These are phyloP conservation scores for Euproctis similis DNA, from an alignment of 2,888 invertebrate species.

Conservation along the genomic window DNA sequence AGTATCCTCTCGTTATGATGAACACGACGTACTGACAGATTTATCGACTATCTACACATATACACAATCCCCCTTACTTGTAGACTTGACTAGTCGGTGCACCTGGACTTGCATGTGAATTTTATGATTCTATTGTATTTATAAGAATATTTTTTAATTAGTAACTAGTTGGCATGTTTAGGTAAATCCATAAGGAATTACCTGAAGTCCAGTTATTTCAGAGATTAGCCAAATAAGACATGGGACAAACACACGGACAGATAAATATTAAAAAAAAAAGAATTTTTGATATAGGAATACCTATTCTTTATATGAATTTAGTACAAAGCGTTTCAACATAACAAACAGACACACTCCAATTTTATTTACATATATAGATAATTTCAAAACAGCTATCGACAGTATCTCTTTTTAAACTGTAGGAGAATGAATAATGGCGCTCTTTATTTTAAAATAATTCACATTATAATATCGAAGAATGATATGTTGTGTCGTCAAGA, in stretches of 20 bases:
- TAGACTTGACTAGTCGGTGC: neutral
- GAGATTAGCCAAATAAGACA: too few species aligned
- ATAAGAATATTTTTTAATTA: neutral
- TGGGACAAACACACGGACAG: neutral
- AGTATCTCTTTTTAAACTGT: constrained; percentile 17
- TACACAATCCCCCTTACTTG: neutral
- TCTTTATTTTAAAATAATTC: constrained; percentile 1
- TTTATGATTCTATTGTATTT: neutral
- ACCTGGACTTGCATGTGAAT: neutral
- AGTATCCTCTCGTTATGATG: constrained; percentile 13
- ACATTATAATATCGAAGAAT: neutral
- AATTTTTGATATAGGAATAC: too few species aligned
- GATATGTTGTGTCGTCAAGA: neutral
- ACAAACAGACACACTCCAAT: neutral
- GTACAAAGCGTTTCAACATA: too few species aligned
- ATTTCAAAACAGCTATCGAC: constrained; percentile 24
- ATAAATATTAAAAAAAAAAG: neutral
- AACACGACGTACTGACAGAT: constrained; percentile 21
- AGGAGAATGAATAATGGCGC: constrained; percentile 1
- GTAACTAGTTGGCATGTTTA: too few species aligned
- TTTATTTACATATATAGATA: constrained; percentile 10
- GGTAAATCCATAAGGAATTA: too few species aligned
- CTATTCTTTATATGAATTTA: too few species aligned
- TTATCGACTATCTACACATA: constrained; percentile 15
- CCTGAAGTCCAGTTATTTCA: too few species aligned